Evolutionary conservation across 2,888 invertebrate species (phyloP), one percentile per base, ranked within the genome.

Genomic region (Archaeoteleia sp.): DNA sequence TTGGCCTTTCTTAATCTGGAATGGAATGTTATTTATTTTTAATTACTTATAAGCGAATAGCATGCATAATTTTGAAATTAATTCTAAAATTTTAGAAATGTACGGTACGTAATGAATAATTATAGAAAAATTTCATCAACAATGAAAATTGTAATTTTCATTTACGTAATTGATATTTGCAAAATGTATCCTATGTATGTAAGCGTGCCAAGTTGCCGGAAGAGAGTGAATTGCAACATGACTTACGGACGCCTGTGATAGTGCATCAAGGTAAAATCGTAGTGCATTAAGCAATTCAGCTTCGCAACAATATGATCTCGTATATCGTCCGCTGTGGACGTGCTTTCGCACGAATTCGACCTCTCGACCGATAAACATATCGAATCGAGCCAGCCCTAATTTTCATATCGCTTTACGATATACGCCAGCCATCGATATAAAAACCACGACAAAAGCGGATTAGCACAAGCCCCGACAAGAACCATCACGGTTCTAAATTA

Each of bases 271-370:
- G 53, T 58, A 39, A 57, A 53, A 10, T 62, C 39, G 62, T 65
- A 49, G 57, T 57, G 53, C 60, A 37, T 67, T 67, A 62, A 62
- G 70, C 67, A 70, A 70, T 66, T 58, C 62, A 32, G 58, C 63
- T 62, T 55, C 45, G 67, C 53, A 70, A 67, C 63, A 65, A 70
- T 70, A 65, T 67, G 70, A 70, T 60, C 70, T 60, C 63, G 63
- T 63, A 67, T 62, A 63, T 67, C 65, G 55, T 63, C 66, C 55
- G 46, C 37, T 55, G 37, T 57, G 54, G 60, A 58, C 57, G 61
- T 65, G 55, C 53, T 54, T 63, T 65, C 48, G 67, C 67, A 67
- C 61, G 70, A 63, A 67, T 67, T 57, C 51, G 63, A 67, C 63
- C 67, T 67, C 63, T 48, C 54, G 63, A 53, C 62, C 65, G 61